These are phyloP conservation scores for Indicator indicator DNA, from an alignment of 2,113 vertebrate genomes.

Conservation along the genomic window DNA sequence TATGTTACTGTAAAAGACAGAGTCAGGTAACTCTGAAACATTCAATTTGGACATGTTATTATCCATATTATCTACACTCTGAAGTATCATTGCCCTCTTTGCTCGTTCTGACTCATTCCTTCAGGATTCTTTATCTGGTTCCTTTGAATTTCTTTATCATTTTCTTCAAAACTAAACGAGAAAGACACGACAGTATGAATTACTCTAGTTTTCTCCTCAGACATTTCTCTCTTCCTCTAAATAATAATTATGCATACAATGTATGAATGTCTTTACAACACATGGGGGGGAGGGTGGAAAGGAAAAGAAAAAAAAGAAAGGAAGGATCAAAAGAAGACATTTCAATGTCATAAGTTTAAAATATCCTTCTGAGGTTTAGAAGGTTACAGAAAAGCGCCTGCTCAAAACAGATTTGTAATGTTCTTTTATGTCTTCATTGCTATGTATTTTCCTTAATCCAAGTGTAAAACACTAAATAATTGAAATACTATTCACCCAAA, in stretches of 20 bases:
- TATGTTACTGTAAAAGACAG: background rate
- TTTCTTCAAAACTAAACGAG: background rate
- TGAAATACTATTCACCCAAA: background rate
- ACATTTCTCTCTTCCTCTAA: background rate
- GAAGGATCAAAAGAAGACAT: background rate
- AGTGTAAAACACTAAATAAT: background rate
- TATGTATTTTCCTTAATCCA: background rate
- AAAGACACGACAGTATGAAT: background rate
- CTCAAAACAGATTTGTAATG: background rate
- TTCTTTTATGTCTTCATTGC: background rate
- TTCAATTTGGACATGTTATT: background rate
- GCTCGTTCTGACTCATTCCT: background rate
- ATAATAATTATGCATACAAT: background rate
- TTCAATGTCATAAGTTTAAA: background rate
- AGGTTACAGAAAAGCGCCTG: background rate
- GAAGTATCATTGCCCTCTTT: background rate
- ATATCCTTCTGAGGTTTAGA: background rate
- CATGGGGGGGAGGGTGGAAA: background rate
- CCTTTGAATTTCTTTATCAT: background rate
- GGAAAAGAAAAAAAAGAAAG: background rate
- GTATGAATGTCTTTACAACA: rapidly evolving
- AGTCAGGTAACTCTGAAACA: background rate
- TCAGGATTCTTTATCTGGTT: background rate
- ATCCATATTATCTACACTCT: background rate
- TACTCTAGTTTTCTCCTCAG: background rate